These are phyloP conservation scores for Dendropsophus ebraccatus DNA, from an alignment of 2,113 vertebrate genomes.

Conservation along the genomic window DNA sequence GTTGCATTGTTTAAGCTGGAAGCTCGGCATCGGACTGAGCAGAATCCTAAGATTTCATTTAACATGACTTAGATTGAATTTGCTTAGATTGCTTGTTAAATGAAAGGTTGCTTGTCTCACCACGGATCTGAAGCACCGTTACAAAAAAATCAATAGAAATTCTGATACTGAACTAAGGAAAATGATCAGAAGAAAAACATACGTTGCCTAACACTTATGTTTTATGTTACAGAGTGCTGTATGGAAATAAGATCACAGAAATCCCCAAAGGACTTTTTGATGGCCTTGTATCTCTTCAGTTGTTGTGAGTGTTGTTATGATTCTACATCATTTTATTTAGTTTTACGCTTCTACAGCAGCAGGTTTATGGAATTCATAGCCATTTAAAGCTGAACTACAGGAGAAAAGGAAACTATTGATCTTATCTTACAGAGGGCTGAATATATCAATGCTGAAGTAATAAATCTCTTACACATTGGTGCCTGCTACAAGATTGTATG, in stretches of 20 bases:
- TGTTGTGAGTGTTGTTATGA: constrained; percentile 88
- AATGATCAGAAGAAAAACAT: constrained; percentile 64
- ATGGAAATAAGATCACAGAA: constrained; percentile 98
- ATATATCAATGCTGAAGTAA: neutral
- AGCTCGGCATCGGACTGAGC: constrained; percentile 64
- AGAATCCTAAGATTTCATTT: constrained; percentile 68
- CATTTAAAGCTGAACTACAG: neutral
- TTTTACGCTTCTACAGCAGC: neutral
- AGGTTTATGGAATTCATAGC: neutral
- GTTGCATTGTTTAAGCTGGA: constrained; percentile 65
- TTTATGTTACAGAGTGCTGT: constrained; percentile 87
- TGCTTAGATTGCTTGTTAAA: constrained; percentile 63
- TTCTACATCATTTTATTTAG: constrained; percentile 32
- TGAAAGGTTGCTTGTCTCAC: constrained; percentile 60
- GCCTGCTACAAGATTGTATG: neutral
- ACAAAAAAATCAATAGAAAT: constrained; percentile 65
- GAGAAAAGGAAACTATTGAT: neutral
- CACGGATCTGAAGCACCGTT: constrained; percentile 63
- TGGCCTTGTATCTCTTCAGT: constrained; percentile 93
- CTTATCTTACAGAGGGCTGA: neutral
- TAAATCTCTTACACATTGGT: constrained; percentile 16
- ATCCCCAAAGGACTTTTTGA: constrained; percentile 96
- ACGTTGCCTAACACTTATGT: constrained; percentile 66
- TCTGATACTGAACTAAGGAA: constrained; percentile 60
- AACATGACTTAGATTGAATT: constrained; percentile 64